Evolutionary conservation across 1,140 invertebrate genomes (phyloP).

Genomic region (Drosophila micromelanica): DNA sequence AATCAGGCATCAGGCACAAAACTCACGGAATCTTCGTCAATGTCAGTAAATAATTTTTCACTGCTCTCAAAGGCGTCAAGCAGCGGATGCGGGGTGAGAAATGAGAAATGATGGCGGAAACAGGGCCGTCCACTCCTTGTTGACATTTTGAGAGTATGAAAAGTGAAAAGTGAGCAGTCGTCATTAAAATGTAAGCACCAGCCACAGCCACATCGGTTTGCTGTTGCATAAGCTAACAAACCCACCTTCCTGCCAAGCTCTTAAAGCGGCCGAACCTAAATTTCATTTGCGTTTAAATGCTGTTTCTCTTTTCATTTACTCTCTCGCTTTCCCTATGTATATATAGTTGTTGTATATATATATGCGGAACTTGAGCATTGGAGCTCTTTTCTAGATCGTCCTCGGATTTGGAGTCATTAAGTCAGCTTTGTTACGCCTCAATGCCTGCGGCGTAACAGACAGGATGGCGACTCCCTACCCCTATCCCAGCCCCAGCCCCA

Average conservation of each 20-base stretch:
- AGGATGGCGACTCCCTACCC: conserved; percentile 4
- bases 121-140: conserved; percentile 18
- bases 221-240: conserved; percentile 14
- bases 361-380: conserved; percentile 2
- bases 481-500: too few relatives aligned
- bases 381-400: conserved; percentile 31
- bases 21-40: conserved; percentile 36
- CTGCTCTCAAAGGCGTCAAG: not conserved
- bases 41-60: conserved; percentile 44
- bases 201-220: conserved; percentile 4
- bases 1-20: conserved; percentile 22
- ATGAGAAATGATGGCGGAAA: conserved; percentile 29
- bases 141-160: conserved; percentile 40
- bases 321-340: conserved; percentile 18
- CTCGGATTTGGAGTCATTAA: conserved; percentile 66
- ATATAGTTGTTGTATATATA: not conserved
- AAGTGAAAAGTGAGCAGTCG: conserved; percentile 35
- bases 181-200: conserved; percentile 43
- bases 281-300: conserved; percentile 67
- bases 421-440: conserved; percentile 75
- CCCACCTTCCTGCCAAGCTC: not conserved
- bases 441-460: conserved; percentile 51
- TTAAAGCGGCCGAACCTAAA: conserved; percentile 37
- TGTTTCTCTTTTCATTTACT: conserved; percentile 71
- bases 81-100: not conserved